phyloP scores from a whole-genome alignment of 53 echinoderm and acorn worm genomes.

The Glandiceps talaboti region DNA sequence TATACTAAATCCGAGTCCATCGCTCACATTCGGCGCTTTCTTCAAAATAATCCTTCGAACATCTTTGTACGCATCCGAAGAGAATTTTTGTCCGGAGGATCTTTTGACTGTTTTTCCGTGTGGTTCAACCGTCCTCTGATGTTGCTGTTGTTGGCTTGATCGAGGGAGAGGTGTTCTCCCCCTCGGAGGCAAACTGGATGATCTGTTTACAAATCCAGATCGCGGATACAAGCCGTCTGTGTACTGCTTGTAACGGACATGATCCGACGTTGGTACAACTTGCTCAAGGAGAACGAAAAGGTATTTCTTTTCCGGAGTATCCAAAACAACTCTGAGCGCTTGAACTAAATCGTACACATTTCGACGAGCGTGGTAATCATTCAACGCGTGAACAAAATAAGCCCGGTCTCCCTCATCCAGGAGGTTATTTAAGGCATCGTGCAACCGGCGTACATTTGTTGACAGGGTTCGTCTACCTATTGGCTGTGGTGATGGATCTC shows the following conservation, averaged over 20 bases:
- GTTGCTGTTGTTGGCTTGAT: constrained; percentile 9
- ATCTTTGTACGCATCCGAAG: constrained; percentile 38
- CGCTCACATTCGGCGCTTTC: constrained; percentile 32
- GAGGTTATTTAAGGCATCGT: constrained; percentile 56
- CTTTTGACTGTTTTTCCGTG: constrained; percentile 54
- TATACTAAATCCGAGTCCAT: constrained; percentile 74
- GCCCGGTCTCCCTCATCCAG: constrained; percentile 57
- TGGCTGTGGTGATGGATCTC: constrained; percentile 26
- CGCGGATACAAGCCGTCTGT: constrained; percentile 40
- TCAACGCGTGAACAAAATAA: constrained; percentile 72
- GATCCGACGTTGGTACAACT: constrained; percentile 67
- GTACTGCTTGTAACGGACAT: constrained; percentile 59
- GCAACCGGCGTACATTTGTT: constrained; percentile 70
- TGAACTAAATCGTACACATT: constrained; percentile 65
- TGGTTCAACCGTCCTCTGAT: constrained; percentile 34
- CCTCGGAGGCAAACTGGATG: constrained; percentile 22
- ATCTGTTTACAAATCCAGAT: constrained; percentile 1
- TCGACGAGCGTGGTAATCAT: constrained; percentile 78
- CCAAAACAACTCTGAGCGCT: constrained; percentile 50
- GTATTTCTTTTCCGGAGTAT: constrained; percentile 60
- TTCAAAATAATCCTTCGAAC: constrained; percentile 47
- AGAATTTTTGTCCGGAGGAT: constrained; percentile 17
- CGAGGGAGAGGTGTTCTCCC: background rate
- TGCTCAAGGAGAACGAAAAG: constrained; percentile 58
- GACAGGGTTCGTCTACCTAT: constrained; percentile 50